Base-by-base conservation (phyloP, 1,140 invertebrate genomes). In the Probaryconus sp. region DNA sequence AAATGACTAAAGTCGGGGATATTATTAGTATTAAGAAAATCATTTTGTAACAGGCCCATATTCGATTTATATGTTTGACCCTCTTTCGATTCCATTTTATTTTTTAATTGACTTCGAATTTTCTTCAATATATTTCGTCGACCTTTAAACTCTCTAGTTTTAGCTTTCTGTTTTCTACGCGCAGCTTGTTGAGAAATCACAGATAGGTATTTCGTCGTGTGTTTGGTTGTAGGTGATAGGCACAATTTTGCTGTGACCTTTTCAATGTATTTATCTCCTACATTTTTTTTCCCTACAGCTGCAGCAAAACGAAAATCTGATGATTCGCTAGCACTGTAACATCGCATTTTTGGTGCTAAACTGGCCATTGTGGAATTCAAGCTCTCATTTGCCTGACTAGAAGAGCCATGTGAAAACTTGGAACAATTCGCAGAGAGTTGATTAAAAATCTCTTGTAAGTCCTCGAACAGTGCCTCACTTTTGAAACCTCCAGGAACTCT, bases 201-300 rank as follows among this genome's bases (percentile, higher is more conserved):
- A 5, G 5, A 9, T 5, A 38, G n/a, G 31, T 48, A 61, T 48
- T 48, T 47, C 4, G 7, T 20, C 3, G 13, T 48, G 5, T 61
- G 21, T 26, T 24, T 37, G 2, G 5, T 38, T 5, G 6, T 2
- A 14, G 10, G 21, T 20, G 48, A 47, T 33, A 65, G 13, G 2
- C 18, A n/a, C n/a, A 56, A 40, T 9, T 70, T 21, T 21, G 2
- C 21, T 21, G 17, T 16, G 10, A 71, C 24, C 24, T 58, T 48
- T 24, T 26, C 24, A n/a, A 56, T 30, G 38, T 30, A 69, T 5
- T 11, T 13, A 40, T 40, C 33, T 1, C 63, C 56, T 9, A 47
- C 24, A 55, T 76, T 76, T 30, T 76, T 76, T 37, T 61, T 65
- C 35, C 26, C 42, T 20, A 76, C 53, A n/a, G 61, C 20, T 17